Evolutionary conservation across 1,140 invertebrate genomes (phyloP).

Genomic region (Adoxophyes honmai): DNA sequence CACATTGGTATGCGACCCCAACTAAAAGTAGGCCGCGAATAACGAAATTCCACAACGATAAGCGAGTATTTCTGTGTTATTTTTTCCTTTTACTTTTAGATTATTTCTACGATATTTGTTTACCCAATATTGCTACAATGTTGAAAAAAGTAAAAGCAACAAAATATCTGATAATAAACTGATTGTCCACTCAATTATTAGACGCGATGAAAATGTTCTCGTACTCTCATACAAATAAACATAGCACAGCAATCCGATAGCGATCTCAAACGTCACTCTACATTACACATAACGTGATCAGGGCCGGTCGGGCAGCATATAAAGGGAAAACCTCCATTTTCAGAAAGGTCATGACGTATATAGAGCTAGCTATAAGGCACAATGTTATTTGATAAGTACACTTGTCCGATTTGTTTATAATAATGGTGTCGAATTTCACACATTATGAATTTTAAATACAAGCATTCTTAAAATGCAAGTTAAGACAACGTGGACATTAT

Average conservation of each 20-base stretch:
- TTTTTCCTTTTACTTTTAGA: no score
- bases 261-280: slow-evolving; percentile 27
- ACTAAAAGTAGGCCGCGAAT: slow-evolving; percentile 12
- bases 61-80: neutral
- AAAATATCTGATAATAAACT: neutral
- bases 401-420: neutral
- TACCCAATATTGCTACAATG: neutral
- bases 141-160: neutral
- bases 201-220: neutral
- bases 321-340: slow-evolving; percentile 24
- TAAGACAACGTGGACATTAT: no score
- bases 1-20: slow-evolving; percentile 5
- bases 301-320: slow-evolving; percentile 13
- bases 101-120: neutral
- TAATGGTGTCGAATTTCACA: neutral
- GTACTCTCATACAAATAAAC: neutral
- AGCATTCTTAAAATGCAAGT: no score
- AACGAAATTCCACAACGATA: slow-evolving; percentile 10
- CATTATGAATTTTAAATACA: no score
- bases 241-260: slow-evolving; percentile 5
- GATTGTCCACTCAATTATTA: neutral
- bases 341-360: slow-evolving; percentile 29
- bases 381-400: slow-evolving; percentile 8
- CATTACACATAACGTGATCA: slow-evolving; percentile 25
- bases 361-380: neutral